Conservation (phyloP, 2,888 invertebrate genomes). For the Tenthredo distinguenda region DNA sequence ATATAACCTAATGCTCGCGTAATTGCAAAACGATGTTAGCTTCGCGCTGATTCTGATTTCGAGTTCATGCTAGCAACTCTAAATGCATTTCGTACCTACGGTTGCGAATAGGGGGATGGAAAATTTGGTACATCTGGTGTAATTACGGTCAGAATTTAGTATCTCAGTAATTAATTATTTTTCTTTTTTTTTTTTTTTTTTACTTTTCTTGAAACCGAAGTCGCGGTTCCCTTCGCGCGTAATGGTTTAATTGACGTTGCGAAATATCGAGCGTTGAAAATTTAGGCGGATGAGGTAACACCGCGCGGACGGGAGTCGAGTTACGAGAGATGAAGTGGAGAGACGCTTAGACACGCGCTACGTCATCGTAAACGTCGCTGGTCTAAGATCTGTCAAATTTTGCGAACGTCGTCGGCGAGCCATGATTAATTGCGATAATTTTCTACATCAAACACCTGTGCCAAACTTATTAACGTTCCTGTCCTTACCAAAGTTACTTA, state of each 20-base stretch:
- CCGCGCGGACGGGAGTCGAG: conserved; percentile 39
- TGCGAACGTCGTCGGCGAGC: background rate
- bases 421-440: conserved; percentile 46
- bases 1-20: conserved; percentile 12
- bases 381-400: conserved; percentile 47
- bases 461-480: background rate
- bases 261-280: background rate
- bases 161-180: background rate
- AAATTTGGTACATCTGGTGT: background rate
- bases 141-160: background rate
- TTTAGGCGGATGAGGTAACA: conserved; percentile 18
- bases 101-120: background rate
- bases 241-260: background rate
- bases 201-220: background rate
- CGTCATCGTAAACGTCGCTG: conserved; percentile 44
- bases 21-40: conserved; percentile 36
- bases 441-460: conserved; percentile 9
- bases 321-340: conserved; percentile 21
- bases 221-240: background rate
- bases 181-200: background rate
- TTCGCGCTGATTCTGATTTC: background rate
- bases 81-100: conserved; percentile 21
- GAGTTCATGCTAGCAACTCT: background rate
- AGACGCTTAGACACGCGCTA: conserved; percentile 43
- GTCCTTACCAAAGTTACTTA: background rate